These are phyloP conservation scores for Protonemura montana DNA, from an alignment of 2,888 invertebrate genomes.

Conservation along the genomic window DNA sequence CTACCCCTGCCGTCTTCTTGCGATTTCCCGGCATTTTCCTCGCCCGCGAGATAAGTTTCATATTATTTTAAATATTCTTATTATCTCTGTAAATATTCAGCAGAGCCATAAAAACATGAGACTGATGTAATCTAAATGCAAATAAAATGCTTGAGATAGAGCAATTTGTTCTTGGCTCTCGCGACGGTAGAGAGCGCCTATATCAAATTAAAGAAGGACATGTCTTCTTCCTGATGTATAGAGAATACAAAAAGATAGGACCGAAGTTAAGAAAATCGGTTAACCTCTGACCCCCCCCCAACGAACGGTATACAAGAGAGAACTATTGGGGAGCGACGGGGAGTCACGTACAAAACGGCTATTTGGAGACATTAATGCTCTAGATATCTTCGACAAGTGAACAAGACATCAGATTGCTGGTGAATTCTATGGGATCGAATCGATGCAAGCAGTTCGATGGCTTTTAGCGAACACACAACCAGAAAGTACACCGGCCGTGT, in stretches of 20 bases:
- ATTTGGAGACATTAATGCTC: not conserved
- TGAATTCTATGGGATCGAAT: not conserved
- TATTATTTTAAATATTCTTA: conserved; percentile 12
- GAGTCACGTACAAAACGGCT: not conserved
- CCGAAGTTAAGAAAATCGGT: not conserved
- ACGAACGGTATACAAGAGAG: not conserved
- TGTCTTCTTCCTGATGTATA: not conserved
- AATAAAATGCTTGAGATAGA: conserved; percentile 4
- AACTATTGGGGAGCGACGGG: not conserved
- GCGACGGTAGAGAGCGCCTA: not conserved
- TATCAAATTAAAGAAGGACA: not conserved
- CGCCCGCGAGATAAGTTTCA: not conserved
- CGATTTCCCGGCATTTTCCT: not conserved
- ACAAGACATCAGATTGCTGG: not conserved
- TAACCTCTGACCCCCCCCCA: not conserved
- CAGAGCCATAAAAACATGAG: conserved; percentile 12
- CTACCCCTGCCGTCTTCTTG: not conserved
- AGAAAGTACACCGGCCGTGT: not conserved
- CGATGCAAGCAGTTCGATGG: too few species aligned
- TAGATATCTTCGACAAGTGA: not conserved
- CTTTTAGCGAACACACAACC: not conserved
- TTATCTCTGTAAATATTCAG: conserved; percentile 12
- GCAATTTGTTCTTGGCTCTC: not conserved
- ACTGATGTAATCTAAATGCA: conserved; percentile 30
- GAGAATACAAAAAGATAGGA: not conserved